Percentiles rank a stretch among this genome's conserved stretches.
Conservation (phyloP, 2,113 vertebrate species). For the Eudorcas thomsonii region DNA sequence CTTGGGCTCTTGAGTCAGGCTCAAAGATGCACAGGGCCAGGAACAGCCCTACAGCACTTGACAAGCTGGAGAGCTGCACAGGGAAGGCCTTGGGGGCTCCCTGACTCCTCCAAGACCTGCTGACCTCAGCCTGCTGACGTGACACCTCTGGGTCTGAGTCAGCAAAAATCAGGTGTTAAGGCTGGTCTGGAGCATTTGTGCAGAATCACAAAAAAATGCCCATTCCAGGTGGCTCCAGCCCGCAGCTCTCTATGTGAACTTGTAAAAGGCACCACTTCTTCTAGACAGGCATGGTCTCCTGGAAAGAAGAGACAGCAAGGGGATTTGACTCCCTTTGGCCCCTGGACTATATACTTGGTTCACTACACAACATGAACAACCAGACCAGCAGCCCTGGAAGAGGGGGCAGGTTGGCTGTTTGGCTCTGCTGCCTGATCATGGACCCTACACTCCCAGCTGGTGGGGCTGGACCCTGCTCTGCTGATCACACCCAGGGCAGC, state of each 20-base stretch:
- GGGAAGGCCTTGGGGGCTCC: background rate
- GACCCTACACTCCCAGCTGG: background rate
- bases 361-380: background rate
- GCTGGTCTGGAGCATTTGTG: background rate
- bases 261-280: background rate
- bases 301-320: background rate
- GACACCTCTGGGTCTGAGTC: background rate
- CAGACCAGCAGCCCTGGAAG: background rate
- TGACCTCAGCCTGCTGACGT: background rate
- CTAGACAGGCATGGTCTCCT: background rate
- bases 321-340: background rate
- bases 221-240: background rate
- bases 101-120: background rate
- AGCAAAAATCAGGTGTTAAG: background rate
- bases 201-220: background rate
- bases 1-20: too few relatives aligned
- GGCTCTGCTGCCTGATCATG: background rate
- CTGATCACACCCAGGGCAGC: background rate
- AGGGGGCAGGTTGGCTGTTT: too few relatives aligned
- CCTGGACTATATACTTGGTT: background rate
- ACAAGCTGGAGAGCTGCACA: too few relatives aligned
- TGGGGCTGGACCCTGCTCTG: background rate
- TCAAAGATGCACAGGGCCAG: fast-evolving
- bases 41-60: background rate
- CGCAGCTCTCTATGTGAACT: fast-evolving